A percentile compares a stretch with the other conserved stretches of the same genome.
phyloP scores from a whole-genome alignment of 2,888 invertebrate genomes.

The Eupsilia transversa region DNA sequence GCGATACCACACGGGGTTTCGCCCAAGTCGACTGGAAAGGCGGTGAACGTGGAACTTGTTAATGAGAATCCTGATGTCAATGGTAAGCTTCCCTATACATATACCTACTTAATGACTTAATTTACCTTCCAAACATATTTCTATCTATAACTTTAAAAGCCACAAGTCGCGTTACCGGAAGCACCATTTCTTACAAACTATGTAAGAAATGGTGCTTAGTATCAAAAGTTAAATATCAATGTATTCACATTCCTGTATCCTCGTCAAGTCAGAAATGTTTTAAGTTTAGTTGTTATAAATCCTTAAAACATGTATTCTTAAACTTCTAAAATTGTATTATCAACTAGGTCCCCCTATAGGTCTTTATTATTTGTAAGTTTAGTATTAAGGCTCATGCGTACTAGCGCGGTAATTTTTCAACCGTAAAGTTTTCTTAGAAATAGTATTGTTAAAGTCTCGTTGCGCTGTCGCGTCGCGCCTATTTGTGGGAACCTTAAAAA shows the following conservation, averaged over 20 bases:
- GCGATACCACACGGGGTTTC: slow-evolving; percentile 77
- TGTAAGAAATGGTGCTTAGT: neutral
- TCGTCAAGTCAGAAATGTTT: neutral
- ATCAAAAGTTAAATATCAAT: neutral
- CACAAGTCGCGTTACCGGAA: neutral
- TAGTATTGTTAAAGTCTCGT: too few species aligned
- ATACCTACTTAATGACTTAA: neutral
- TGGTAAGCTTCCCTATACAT: slow-evolving; percentile 72
- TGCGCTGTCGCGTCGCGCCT: too few species aligned
- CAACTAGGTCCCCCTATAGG: too few species aligned
- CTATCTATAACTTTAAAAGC: neutral
- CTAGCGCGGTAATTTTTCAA: too few species aligned
- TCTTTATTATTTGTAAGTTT: neutral
- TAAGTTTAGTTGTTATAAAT: neutral
- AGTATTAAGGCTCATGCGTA: neutral
- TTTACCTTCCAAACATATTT: neutral
- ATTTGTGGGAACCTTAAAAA: too few species aligned
- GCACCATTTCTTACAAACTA: too few species aligned
- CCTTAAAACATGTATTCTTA: neutral
- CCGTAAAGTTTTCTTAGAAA: too few species aligned
- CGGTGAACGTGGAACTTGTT: slow-evolving; percentile 75
- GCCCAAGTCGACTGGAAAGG: slow-evolving; percentile 81
- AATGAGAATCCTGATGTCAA: slow-evolving; percentile 79
- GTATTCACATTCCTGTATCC: too few species aligned
- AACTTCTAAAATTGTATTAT: neutral